Evolutionary conservation across 1,140 invertebrate species (phyloP), one percentile per base, ranked within the genome.

Genomic region (Aradophagus sp.): DNA sequence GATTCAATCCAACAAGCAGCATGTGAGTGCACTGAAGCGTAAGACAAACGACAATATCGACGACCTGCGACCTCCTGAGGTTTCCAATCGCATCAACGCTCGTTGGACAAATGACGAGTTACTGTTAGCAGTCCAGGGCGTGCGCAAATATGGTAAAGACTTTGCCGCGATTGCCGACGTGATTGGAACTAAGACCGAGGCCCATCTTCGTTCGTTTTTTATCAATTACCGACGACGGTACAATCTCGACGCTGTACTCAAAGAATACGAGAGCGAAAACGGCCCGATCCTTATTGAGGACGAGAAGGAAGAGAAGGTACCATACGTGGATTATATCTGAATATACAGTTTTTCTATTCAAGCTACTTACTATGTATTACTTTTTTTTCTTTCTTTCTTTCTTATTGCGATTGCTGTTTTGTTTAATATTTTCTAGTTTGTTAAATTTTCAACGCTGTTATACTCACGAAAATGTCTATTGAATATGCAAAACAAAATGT

Each of bases 1-100:
- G 96, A 95, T 98, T 58, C 97, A 98, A 84, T 92, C 92, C 69
- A 97, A 97, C 80, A 98, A 98, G 79, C 96, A 98, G 82, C 90
- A 92, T 74, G 90, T 97, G 39, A 94, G 94, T 79, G 89, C 94
- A 44, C 86, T 96, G 74, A 95, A 95, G 83, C 88, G 91, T 45
- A 91, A 93, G 85, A 89, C 89, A n/a, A 75, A 86, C 8, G 90
- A 91, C 48, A 91, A 89, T 17, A 90, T 96, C 36, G 92, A 95
- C 66, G 90, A 93, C 29, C 86, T 92, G 35, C 88, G 91, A 74
- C 91, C 92, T 15, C 87, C 88, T 0, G 90, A 91, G 71, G 89
- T 90, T 0, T 87, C 88, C 0, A 90, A 88, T 58, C 90, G 93
- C 71, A 92, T 96, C 29, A 96, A 95, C 81, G 89, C 93, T 1